Evolutionary conservation across 1,140 invertebrate species (phyloP).

Genomic region (Eupristina koningsbergeri): DNA sequence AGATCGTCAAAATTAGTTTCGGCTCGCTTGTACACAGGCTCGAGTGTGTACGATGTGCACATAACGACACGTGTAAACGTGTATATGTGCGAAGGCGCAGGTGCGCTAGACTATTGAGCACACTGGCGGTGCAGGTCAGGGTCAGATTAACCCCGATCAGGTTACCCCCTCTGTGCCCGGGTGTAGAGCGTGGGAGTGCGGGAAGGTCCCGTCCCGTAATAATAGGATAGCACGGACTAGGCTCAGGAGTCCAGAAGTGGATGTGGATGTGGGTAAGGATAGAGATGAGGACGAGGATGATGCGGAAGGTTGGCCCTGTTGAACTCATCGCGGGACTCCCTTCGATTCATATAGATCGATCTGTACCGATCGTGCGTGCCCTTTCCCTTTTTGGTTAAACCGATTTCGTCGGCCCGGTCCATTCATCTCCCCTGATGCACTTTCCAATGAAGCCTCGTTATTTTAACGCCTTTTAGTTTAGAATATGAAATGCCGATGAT

Average conservation of each 20-base stretch:
- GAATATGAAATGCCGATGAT: not conserved
- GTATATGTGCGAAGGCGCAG: constrained; percentile 51
- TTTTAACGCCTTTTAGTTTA: constrained; percentile 44
- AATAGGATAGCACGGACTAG: constrained; percentile 65
- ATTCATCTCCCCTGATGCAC: constrained; percentile 40
- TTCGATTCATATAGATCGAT: constrained; percentile 35
- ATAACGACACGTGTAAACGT: not conserved
- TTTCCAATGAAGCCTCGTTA: constrained; percentile 32
- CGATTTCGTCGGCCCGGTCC: not conserved
- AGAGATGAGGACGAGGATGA: not conserved
- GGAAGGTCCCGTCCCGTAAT: constrained; percentile 60
- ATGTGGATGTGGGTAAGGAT: not conserved
- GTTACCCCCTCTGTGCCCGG: constrained; percentile 62
- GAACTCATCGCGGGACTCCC: not conserved
- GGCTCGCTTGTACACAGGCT: constrained; percentile 62
- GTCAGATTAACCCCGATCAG: constrained; percentile 73
- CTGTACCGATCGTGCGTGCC: not conserved
- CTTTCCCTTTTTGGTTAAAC: not conserved
- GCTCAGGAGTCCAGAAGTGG: not conserved
- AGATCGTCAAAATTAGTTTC: constrained; percentile 64
- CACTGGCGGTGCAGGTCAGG: constrained; percentile 65
- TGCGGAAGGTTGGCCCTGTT: not conserved
- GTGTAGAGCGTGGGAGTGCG: constrained; percentile 69
- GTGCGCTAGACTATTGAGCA: constrained; percentile 48
- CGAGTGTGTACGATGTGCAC: no score